Evolutionary conservation across 2,797 vertebrate species (phyloP), one percentile per base, ranked within the genome.

Genomic region (Gephyroberyx darwinii): DNA sequence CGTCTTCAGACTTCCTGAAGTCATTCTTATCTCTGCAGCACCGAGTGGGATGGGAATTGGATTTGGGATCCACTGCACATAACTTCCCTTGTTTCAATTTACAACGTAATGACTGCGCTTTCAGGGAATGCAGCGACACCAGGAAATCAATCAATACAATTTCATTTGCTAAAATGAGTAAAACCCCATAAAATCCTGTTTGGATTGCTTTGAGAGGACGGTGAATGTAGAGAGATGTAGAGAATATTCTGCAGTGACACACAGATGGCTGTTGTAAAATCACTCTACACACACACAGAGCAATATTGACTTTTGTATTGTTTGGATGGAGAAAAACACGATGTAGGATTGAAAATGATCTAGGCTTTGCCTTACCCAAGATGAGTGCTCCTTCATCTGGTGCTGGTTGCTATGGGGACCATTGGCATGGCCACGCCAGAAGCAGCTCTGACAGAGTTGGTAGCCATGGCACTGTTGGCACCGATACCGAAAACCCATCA

Each of bases 391-490:
- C 93, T 98, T 99, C 98, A 99, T 99, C 94, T 99, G 98, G 86
- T 99, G 98, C 89, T 99, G 98, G 95, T 98, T 99, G 96, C 97
- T 98, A 86, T 99, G 98, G 65, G 96, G 92, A 71, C 97, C 96
- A 14, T 91, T 96, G 69, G 97, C 98, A 61, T 98, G 97, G 78
- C 98, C 97, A 0, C 96, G 94, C 98, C 98, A 99, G 86, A 99
- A 99, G 91, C 98, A 99, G 88, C 90, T 96, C 82, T 99, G 98
- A 84, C 98, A 99, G 81, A 99, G 96, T 93, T 99, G 98, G 93
- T 99, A 99, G 86, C 95, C 96, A 91, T 98, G 98, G 94, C 98
- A 99, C 94, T 99, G 98, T 90, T 99, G 98, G 95, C 98, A 99
- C 4, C 98, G 95, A 82, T 99, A 99, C 52, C 98, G 92, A 93